A percentile compares a stretch with the other conserved stretches of the same genome.
phyloP scores from a whole-genome alignment of 2,888 invertebrate genomes.

The Caradrina kadenii region DNA sequence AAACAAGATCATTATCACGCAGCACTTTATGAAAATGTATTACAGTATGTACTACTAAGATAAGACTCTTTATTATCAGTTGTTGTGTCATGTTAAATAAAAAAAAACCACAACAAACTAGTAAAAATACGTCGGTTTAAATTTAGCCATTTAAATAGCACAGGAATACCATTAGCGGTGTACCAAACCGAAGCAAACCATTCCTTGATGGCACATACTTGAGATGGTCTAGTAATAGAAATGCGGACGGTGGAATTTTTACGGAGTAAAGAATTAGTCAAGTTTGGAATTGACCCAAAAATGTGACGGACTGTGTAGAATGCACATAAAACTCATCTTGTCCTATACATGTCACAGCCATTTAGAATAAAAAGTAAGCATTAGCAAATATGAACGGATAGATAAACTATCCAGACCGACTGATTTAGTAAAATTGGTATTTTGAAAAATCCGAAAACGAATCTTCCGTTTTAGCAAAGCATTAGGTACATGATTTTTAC shows the following conservation, averaged over 20 bases:
- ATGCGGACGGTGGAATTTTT: constrained; percentile 2
- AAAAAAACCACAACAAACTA: not conserved
- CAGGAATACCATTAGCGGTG: constrained; percentile 21
- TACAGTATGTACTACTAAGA: not conserved
- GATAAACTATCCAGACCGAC: not conserved
- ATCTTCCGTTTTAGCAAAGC: too few relatives aligned
- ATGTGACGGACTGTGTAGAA: constrained; percentile 19
- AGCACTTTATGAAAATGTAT: constrained; percentile 27
- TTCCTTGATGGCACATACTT: constrained; percentile 18
- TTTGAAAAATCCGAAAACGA: too few relatives aligned
- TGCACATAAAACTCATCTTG: constrained; percentile 7
- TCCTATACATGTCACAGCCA: not conserved
- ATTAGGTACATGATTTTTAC: too few relatives aligned
- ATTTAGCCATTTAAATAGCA: constrained; percentile 16
- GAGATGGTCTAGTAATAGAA: constrained; percentile 31
- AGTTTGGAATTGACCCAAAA: constrained; percentile 58
- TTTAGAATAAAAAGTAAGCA: not conserved
- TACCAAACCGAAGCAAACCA: constrained; percentile 13
- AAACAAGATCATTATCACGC: constrained; percentile 36
- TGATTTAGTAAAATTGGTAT: too few relatives aligned
- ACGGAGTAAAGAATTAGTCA: constrained; percentile 14
- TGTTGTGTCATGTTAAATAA: constrained; percentile 11
- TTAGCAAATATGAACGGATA: not conserved
- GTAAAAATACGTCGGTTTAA: constrained; percentile 1
- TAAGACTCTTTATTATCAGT: constrained; percentile 5